Percentiles rank a stretch among this genome's conserved stretches.
Conservation (phyloP, 2,888 invertebrate genomes). For the Steinernema scapterisci region DNA sequence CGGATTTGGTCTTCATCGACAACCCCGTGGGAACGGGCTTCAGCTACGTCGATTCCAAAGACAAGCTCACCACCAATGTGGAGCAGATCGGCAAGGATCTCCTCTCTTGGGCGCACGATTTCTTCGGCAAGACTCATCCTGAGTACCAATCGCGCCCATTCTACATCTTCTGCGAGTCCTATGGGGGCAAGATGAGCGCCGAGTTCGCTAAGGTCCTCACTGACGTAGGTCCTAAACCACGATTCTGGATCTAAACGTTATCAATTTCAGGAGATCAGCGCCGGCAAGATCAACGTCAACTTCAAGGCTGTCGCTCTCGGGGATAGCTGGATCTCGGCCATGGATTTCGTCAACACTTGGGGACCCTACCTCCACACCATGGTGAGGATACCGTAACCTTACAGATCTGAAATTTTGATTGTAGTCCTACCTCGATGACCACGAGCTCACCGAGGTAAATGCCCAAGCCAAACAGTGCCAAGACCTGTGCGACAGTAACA, state of each 20-base stretch:
- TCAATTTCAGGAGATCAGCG: slow-evolving; percentile 74
- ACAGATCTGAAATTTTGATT: slow-evolving; percentile 8
- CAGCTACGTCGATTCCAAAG: slow-evolving; percentile 75
- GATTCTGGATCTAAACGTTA: not conserved
- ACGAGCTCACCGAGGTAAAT: slow-evolving; percentile 47
- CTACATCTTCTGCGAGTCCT: slow-evolving; percentile 82
- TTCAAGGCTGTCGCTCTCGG: slow-evolving; percentile 82
- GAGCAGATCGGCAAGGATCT: slow-evolving; percentile 73
- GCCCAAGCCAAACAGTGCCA: slow-evolving; percentile 35
- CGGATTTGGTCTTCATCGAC: slow-evolving; percentile 83
- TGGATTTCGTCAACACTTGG: slow-evolving; percentile 84
- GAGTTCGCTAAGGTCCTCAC: slow-evolving; percentile 76
- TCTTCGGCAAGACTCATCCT: slow-evolving; percentile 74
- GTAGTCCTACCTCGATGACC: slow-evolving; percentile 57
- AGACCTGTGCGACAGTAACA: slow-evolving; percentile 71
- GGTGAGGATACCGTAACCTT: slow-evolving; percentile 70
- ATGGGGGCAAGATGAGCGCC: slow-evolving; percentile 89
- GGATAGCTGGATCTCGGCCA: slow-evolving; percentile 87
- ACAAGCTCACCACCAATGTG: slow-evolving; percentile 37
- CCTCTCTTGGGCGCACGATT: slow-evolving; percentile 77
- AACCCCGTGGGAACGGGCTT: slow-evolving; percentile 84
- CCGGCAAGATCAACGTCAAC: slow-evolving; percentile 73
- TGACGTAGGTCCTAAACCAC: slow-evolving; percentile 65
- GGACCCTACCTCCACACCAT: slow-evolving; percentile 79
- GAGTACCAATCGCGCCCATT: slow-evolving; percentile 78